Evolutionary conservation across 2,113 vertebrate species (phyloP).

Genomic region (Nothobranchius furzeri): DNA sequence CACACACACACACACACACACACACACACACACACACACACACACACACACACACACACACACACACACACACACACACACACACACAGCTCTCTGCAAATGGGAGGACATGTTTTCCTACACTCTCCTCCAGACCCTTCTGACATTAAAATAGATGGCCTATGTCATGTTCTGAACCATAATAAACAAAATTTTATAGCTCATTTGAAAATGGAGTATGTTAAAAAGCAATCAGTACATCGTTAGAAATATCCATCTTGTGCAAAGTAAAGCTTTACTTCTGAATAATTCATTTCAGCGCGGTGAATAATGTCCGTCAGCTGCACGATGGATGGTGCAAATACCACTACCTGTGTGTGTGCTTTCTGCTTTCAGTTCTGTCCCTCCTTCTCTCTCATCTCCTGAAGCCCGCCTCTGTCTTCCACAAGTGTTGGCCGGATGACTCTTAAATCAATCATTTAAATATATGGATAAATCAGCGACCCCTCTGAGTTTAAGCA

Average conservation of each 20-base stretch:
- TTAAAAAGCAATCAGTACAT: conserved; percentile 76
- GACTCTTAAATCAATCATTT: conserved; percentile 80
- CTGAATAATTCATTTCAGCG: conserved; percentile 64
- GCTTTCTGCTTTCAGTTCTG: conserved; percentile 45
- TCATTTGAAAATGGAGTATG: conserved; percentile 70
- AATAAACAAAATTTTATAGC: conserved; percentile 73
- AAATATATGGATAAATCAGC: conserved; percentile 78
- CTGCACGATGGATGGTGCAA: conserved; percentile 48
- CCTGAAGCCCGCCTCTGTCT: conserved; percentile 30
- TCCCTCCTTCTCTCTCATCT: conserved; percentile 62
- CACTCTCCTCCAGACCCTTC: conserved; percentile 42
- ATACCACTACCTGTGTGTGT: conserved; percentile 65
- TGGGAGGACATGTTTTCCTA: conserved; percentile 52
- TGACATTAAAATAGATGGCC: conserved; percentile 66
- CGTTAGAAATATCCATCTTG: conserved; percentile 72
- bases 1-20: too few species aligned
- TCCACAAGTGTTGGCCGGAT: conserved; percentile 66
- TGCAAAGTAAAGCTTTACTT: conserved; percentile 59
- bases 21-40: conserved; percentile 23
- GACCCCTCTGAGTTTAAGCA: conserved; percentile 74
- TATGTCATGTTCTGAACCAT: conserved; percentile 64
- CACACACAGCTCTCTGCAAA: conserved; percentile 26
- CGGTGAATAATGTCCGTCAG: conserved; percentile 59
- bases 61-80: conserved; percentile 17
- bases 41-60: too few species aligned